Base-by-base conservation (phyloP, 1,140 invertebrate genomes). In the Drosophila baimaii region DNA sequence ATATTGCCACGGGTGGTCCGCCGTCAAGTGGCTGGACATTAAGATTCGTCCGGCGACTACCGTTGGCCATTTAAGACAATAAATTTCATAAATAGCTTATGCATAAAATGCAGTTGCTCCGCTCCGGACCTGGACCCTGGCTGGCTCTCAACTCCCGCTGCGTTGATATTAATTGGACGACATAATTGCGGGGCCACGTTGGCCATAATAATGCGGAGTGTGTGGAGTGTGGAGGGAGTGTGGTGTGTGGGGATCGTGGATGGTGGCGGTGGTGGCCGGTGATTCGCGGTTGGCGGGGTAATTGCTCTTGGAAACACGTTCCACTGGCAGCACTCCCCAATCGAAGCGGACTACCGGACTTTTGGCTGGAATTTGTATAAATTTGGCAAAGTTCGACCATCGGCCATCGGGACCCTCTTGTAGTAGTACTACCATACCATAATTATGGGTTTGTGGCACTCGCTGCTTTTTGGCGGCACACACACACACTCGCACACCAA, bases 151-250 rank as follows among this genome's bases (percentile, higher is more conserved):
- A 75, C 52, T 77, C 88, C 82, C 81, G 89, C 89, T 88, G 88
- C 75, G 88, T 81, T 89, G 84, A 90, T 90, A 91, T 91, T 91
- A 91, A 91, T 91, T 91, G 89, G 89, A 91, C 89, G 89, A 91
- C 89, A 91, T 91, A 91, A 91, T 91, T 91, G 89, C 89, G 83
- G 76, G 61, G 73, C 81, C 75, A 81, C 90, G 84, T 74, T 85
- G 89, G 73, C 81, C 81, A 85, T 91, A 91, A 91, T 91, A 91
- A 91, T 71, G 71, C 68, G 47, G 31, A 49, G 37, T 51, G 58
- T 2, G 37, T 10, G 55, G 46, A 31, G 64, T n/a, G n/a, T n/a
- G n/a, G n/a, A n/a, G n/a, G n/a, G n/a, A n/a, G n/a, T n/a, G n/a
- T n/a, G n/a, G n/a, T n/a, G n/a, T n/a, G n/a, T n/a, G n/a, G n/a